Conservation (phyloP, 2,888 invertebrate genomes). For the Keiferia lycopersicella region DNA sequence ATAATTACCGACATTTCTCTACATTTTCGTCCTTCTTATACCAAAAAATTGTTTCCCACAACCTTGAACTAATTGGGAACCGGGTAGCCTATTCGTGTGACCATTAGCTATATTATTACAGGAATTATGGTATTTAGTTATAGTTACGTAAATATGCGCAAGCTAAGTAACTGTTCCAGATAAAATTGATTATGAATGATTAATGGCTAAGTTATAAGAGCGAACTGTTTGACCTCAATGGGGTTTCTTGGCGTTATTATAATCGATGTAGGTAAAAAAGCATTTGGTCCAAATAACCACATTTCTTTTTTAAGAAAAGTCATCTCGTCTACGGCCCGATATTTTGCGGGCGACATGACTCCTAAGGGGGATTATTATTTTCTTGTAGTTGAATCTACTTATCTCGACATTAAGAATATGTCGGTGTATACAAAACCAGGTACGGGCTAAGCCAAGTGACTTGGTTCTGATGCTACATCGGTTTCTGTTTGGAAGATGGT, state of each 20-base stretch:
- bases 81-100: conserved; percentile 29
- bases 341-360: too few relatives aligned
- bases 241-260: background rate
- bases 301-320: too few relatives aligned
- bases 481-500: too few relatives aligned
- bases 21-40: conserved; percentile 32
- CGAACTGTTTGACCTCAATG: conserved; percentile 10
- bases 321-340: too few relatives aligned
- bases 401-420: too few relatives aligned
- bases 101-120: conserved; percentile 26
- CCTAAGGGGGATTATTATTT: too few relatives aligned
- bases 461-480: too few relatives aligned
- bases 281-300: too few relatives aligned
- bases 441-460: too few relatives aligned
- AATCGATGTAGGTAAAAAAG: background rate
- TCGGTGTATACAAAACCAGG: too few relatives aligned
- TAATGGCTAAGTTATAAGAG: conserved; percentile 16
- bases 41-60: conserved; percentile 32
- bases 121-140: background rate
- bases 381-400: too few relatives aligned
- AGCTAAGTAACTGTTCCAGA: conserved; percentile 21
- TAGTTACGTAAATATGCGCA: conserved; percentile 28
- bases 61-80: conserved; percentile 53
- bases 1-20: background rate
- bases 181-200: conserved; percentile 29